Base-by-base conservation (phyloP, 2,113 vertebrate genomes). In the Rissa tridactyla region DNA sequence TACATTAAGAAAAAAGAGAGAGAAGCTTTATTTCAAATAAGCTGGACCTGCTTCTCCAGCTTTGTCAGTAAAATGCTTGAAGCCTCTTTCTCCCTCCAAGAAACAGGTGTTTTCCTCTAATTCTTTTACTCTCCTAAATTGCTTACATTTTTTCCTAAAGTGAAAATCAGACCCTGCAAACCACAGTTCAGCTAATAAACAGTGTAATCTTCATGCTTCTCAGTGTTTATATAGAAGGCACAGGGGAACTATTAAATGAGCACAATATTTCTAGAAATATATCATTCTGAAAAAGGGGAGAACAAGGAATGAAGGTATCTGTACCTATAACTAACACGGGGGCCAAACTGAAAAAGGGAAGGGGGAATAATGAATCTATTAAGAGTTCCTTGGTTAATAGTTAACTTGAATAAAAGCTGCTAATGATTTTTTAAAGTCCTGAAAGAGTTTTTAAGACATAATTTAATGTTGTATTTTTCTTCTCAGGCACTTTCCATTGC, bases 391-490 rank as follows among this genome's bases (percentile, higher is more conserved):
- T 96, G 92, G 91, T 96, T 94, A 88, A 96, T 15, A 84, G 89
- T 92, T 98, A 96, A 94, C 92, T 96, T 92, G 91, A 96, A 97
- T 83, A 95, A 96, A 97, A 97, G 89, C 90, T 80, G 80, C 79
- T 96, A 92, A 87, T 97, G 95, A 94, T 95, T 96, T 97, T 94
- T 93, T 92, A 81, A 97, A 97, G 83, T 96, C 96, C 94, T 97
- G 91, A 64, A 95, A 95, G 97, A 97, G 85, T 94, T 97, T 92
- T 97, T 87, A 96, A 92, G 83, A 94, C 89, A 94, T 92, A 96
- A 96, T 93, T 97, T 98, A 97, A 98, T 96, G 82, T 77, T 94
- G 69, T 36, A 29, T 93, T 95, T 97, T 97, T 92, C 90, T 96
- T 55, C 64, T 97, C 90, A 92, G 95, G 91, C 88, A 92, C 90